phyloP scores from a whole-genome alignment of 2,797 vertebrate genomes.

The Pseudomugil tenellus region DNA sequence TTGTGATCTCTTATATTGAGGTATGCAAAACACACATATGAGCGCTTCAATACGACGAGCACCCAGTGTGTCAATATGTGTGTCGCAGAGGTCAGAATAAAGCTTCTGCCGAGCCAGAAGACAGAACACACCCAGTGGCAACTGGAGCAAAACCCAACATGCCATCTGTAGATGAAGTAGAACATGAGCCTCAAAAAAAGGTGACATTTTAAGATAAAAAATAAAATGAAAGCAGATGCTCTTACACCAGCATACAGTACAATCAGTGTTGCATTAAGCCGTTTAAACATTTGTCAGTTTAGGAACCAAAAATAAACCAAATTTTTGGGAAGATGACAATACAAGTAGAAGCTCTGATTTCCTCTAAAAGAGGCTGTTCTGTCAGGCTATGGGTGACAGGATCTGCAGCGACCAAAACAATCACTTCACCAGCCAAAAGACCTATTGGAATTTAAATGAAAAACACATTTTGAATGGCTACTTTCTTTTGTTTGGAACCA shows the following conservation, averaged over 20 bases:
- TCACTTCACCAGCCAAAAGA: neutral
- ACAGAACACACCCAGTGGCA: too few relatives aligned
- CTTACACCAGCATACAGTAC: neutral
- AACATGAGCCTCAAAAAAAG: neutral
- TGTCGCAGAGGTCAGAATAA: too few relatives aligned
- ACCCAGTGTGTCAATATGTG: too few relatives aligned
- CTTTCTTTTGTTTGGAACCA: neutral
- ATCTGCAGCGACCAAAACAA: neutral
- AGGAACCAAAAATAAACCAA: neutral
- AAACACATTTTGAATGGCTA: neutral
- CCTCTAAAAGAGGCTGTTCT: neutral
- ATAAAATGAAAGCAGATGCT: neutral
- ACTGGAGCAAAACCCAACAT: neutral
- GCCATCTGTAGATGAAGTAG: conserved; percentile 1
- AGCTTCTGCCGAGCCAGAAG: too few relatives aligned
- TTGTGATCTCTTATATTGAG: too few relatives aligned
- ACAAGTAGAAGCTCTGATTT: neutral
- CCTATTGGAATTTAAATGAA: neutral
- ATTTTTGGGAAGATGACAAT: neutral
- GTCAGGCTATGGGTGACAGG: too few relatives aligned
- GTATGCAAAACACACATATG: too few relatives aligned
- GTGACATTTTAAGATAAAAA: neutral
- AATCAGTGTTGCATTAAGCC: neutral
- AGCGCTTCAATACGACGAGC: too few relatives aligned
- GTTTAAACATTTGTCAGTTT: neutral